phyloP scores from a whole-genome alignment of 2,113 vertebrate species.

The Micromys minutus region DNA sequence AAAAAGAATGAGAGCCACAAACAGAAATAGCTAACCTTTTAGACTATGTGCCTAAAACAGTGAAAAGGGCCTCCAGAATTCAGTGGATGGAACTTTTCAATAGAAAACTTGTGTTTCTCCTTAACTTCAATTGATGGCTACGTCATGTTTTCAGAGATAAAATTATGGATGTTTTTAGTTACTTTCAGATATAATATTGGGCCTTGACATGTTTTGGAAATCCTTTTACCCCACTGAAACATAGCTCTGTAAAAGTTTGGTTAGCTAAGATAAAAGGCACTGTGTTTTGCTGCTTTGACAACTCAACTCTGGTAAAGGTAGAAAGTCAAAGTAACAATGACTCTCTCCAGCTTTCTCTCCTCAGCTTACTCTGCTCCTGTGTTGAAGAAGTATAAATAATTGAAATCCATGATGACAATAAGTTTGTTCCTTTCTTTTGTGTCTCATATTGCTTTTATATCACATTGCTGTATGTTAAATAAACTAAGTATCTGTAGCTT shows the following conservation, averaged over 20 bases:
- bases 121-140: neutral
- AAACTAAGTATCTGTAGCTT: neutral
- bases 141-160: slow-evolving; percentile 17
- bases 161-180: neutral
- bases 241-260: neutral
- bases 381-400: neutral
- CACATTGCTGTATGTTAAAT: neutral
- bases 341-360: neutral
- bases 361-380: neutral
- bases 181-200: neutral
- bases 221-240: neutral
- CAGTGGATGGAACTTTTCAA: slow-evolving; percentile 41
- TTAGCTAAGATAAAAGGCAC: neutral
- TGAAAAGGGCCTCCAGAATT: slow-evolving; percentile 14
- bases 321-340: neutral
- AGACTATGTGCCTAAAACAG: slow-evolving; percentile 23
- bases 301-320: neutral
- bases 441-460: neutral
- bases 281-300: neutral
- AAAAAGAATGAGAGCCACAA: slow-evolving; percentile 12
- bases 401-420: neutral
- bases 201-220: neutral
- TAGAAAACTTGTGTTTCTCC: neutral
- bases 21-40: slow-evolving; percentile 31
- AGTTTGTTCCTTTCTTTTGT: neutral